phyloP scores from a whole-genome alignment of 2,888 invertebrate genomes.

The Dasypolia templi region DNA sequence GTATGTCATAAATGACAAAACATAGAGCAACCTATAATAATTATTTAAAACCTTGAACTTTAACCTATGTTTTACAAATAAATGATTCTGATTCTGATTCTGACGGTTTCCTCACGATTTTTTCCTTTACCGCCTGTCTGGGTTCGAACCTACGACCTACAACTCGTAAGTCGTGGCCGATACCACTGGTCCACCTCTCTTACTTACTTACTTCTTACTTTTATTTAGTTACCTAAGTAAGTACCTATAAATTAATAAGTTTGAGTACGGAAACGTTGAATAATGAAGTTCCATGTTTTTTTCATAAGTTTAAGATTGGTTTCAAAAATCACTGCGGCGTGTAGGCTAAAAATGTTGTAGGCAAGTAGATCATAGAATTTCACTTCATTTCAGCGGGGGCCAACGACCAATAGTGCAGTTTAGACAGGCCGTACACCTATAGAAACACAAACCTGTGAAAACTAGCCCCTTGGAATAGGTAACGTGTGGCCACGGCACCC shows the following conservation, averaged over 20 bases:
- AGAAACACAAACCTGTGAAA: slow-evolving; percentile 23
- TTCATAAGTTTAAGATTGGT: no score
- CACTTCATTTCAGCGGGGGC: background rate
- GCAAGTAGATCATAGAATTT: background rate
- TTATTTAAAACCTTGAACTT: no score
- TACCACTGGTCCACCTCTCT: no score
- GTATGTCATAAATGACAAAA: no score
- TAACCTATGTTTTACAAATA: no score
- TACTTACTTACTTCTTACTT: background rate
- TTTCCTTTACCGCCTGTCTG: no score
- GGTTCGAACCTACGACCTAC: no score
- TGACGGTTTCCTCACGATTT: no score
- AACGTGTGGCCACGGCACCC: slow-evolving; percentile 7
- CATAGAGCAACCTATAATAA: no score
- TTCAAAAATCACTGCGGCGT: background rate
- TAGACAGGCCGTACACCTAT: slow-evolving; percentile 9
- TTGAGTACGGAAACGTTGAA: background rate
- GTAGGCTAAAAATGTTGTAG: no score
- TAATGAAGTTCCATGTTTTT: background rate
- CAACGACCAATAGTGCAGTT: slow-evolving; percentile 18
- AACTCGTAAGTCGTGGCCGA: no score
- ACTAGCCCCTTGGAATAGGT: background rate
- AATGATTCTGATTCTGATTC: no score
- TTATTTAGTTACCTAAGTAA: background rate
- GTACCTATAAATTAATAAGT: background rate